Percentiles rank a stretch among this genome's conserved stretches.
Conservation (phyloP, 2,888 invertebrate species). For the Mylabris sibirica region DNA sequence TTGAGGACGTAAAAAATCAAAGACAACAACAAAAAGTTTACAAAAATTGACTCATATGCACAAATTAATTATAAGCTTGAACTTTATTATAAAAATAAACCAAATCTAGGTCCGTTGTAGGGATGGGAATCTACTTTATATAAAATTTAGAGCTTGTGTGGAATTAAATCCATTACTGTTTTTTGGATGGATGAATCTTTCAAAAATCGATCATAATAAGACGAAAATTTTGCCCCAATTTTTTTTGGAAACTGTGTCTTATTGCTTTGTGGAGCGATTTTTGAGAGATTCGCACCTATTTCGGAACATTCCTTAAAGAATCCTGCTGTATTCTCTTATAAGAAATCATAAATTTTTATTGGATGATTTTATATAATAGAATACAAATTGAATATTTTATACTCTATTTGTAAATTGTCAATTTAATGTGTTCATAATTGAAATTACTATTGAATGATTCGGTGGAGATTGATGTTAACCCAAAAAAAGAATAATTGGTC, state of each 20-base stretch:
- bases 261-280: constrained; percentile 60
- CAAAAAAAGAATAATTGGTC: constrained; percentile 40
- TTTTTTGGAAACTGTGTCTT: constrained; percentile 49
- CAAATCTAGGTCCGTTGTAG: constrained; percentile 41
- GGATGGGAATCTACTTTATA: constrained; percentile 45
- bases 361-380: not conserved
- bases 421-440: constrained; percentile 58
- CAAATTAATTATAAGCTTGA: constrained; percentile 57
- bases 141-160: constrained; percentile 13
- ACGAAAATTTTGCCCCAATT: constrained; percentile 42
- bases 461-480: constrained; percentile 15
- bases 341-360: not conserved
- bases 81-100: constrained; percentile 19
- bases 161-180: not conserved
- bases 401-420: constrained; percentile 48
- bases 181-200: constrained; percentile 25
- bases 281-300: constrained; percentile 41
- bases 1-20: constrained; percentile 14
- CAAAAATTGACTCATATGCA: constrained; percentile 49
- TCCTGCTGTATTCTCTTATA: not conserved
- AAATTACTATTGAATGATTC: constrained; percentile 35
- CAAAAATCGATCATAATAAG: constrained; percentile 58
- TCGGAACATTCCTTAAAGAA: not conserved
- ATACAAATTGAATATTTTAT: constrained; percentile 12
- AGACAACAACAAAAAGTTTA: constrained; percentile 18